Base-by-base conservation (phyloP, 2,888 invertebrate genomes). In the Augiades crinisus region DNA sequence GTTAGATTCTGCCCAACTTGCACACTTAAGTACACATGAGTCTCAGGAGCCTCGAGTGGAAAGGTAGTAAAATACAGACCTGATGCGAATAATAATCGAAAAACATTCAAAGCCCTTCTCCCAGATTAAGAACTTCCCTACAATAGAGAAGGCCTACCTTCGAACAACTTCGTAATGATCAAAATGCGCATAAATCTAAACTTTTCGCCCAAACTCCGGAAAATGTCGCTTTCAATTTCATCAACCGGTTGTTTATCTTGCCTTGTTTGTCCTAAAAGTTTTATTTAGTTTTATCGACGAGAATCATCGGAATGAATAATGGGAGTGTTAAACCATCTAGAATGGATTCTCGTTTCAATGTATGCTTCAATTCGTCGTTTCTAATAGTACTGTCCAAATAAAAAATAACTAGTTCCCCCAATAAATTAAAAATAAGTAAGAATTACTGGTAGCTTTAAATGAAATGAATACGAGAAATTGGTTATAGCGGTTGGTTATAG, bases 221-320 rank as follows among this genome's bases (percentile, higher is more conserved):
- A 81, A 83, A 68, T 75, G 78, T 73, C 75, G 75, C 81, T 80
- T 80, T 78, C 81, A 81, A 80, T 52, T 45, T 45, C 37, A 37
- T 43, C 41, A 45, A 38, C 31, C 21, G 31, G 37, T 51, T 44
- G 31, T 44, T 33, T 45, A 17, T 33, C 38, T 33, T 31, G 12
- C 31, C 45, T 45, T 34, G 24, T 34, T 50, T 27, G n/a, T 22
- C 2, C 34, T n/a, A 6, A n/a, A 34, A 34, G 2, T 41, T 34
- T 24, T 41, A 12, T 24, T 16, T 41, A 40, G 38, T 38, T 38
- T 27, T 49, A 24, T 49, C 17, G 36, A 17, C 27, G 27, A 41
- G 22, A 27, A 24, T 8, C 2, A 27, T 36, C 44, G n/a, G 14
- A 45, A 19, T 34, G 34, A 36, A 17, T 45, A 13, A 22, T 44